Conservation (phyloP, 64 coral and sea anemone genomes). For the Stichodactyla mertensii region DNA sequence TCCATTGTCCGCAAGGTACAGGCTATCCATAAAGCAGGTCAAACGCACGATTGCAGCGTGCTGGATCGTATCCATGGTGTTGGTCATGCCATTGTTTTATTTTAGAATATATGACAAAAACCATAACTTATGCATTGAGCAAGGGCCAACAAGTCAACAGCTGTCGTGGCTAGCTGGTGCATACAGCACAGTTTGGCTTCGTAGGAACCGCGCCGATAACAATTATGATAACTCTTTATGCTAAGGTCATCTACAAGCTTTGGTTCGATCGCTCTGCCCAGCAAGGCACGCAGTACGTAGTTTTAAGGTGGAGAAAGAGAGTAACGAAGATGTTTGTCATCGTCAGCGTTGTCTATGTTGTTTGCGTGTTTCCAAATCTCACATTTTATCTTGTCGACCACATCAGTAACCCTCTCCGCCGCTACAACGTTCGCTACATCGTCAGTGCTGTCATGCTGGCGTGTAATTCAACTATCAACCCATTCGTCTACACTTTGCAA, state of each 20-base stretch:
- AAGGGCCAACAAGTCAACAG: not conserved
- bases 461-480: not conserved
- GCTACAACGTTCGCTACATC: not conserved
- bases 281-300: not conserved
- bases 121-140: not conserved
- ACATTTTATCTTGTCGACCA: not conserved
- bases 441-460: too few relatives aligned
- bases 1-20: not conserved
- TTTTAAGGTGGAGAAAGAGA: not conserved
- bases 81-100: not conserved
- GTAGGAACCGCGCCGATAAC: not conserved
- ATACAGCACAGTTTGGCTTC: not conserved
- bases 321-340: not conserved
- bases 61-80: not conserved
- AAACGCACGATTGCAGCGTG: not conserved
- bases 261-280: not conserved
- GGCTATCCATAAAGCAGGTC: not conserved
- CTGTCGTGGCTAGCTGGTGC: not conserved
- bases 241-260: not conserved
- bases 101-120: not conserved
- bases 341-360: not conserved
- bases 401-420: not conserved
- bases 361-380: not conserved
- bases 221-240: not conserved
- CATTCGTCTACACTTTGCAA: not conserved